Evolutionary conservation across 2,888 invertebrate species (phyloP).

Genomic region (Dendrolimus houi): DNA sequence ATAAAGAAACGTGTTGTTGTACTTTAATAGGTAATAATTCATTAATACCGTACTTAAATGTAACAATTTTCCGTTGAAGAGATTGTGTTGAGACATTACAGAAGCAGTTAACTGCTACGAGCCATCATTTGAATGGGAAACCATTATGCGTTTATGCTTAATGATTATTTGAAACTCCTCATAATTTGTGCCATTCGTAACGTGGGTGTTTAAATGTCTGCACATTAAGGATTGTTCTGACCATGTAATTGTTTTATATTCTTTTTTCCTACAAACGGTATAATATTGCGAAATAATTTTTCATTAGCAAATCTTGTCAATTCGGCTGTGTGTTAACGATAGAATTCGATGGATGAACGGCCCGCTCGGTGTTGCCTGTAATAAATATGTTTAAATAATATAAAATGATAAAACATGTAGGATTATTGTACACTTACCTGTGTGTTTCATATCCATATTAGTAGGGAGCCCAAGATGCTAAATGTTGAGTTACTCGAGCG

Average conservation of each 20-base stretch:
- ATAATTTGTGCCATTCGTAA: conserved; percentile 62
- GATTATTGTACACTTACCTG: no score
- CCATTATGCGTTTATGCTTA: conserved; percentile 70
- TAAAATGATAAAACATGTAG: no score
- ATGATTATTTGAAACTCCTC: conserved; percentile 67
- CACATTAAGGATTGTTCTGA: conserved; percentile 47
- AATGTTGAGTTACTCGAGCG: no score
- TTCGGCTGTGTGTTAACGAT: no score
- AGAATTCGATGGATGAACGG: no score
- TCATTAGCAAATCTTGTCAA: no score
- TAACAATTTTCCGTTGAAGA: conserved; percentile 55
- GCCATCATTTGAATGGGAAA: conserved; percentile 66
- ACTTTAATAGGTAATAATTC: conserved; percentile 56
- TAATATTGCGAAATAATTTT: no score
- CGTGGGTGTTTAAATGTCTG: conserved; percentile 38
- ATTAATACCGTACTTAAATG: conserved; percentile 63
- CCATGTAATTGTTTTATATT: conserved; percentile 47
- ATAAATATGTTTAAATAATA: no score
- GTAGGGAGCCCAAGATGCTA: no score
- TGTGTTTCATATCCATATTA: no score
- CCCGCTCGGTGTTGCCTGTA: no score
- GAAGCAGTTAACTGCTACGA: conserved; percentile 59
- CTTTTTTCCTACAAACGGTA: conserved; percentile 17
- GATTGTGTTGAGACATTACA: conserved; percentile 66
- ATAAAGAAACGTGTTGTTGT: conserved; percentile 58